Evolutionary conservation across 2,888 invertebrate genomes (phyloP).

Genomic region (Platerodrilus igneus): DNA sequence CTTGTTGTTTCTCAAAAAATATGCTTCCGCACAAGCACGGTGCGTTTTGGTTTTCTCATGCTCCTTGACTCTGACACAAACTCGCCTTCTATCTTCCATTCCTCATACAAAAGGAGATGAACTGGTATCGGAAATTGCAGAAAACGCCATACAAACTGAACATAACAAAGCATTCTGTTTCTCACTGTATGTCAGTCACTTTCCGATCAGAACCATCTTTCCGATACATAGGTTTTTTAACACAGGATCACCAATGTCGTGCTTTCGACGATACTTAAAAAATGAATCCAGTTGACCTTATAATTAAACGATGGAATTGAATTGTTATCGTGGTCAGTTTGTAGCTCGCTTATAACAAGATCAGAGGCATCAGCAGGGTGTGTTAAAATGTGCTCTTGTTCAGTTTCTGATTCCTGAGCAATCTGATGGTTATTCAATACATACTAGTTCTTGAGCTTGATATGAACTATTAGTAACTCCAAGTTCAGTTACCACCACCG

Average conservation of each 20-base stretch:
- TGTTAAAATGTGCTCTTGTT: no score
- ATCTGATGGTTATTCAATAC: not conserved
- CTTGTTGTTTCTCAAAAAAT: no score
- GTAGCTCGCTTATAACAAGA: not conserved
- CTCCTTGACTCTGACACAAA: not conserved
- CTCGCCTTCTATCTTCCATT: no score
- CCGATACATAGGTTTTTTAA: conserved; percentile 2
- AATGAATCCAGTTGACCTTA: no score
- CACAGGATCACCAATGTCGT: conserved; percentile 4
- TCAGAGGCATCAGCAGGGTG: not conserved
- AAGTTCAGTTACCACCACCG: conserved; percentile 1
- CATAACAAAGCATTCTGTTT: conserved; percentile 5
- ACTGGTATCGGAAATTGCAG: no score
- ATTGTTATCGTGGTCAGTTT: conserved; percentile 1
- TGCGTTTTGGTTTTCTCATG: no score
- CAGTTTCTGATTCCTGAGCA: no score
- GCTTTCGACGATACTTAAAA: conserved; percentile 3
- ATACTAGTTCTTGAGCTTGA: conserved; percentile 2
- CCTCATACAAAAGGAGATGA: no score
- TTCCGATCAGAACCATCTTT: conserved; percentile 4
- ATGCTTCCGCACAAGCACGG: no score
- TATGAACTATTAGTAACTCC: conserved; percentile 2
- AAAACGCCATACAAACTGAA: conserved; percentile 2
- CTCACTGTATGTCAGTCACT: no score
- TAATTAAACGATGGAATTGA: conserved; percentile 1